Base-by-base conservation (phyloP, 2,797 vertebrate species). In the Ctenochaetus hawaiiensis region DNA sequence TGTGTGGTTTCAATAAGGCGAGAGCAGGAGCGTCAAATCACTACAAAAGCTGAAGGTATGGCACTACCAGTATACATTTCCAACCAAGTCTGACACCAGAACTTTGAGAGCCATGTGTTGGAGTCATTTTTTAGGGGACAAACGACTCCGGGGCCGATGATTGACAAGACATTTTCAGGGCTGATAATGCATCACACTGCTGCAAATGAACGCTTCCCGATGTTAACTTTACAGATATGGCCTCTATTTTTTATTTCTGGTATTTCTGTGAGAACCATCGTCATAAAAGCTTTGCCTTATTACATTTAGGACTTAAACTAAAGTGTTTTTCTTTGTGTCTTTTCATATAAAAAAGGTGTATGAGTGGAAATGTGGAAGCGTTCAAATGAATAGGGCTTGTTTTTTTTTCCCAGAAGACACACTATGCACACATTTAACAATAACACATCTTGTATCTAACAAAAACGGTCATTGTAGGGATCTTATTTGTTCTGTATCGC, bases 1-100 rank as follows among this genome's bases (percentile, higher is more conserved):
- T 90, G 91, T 85, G 88, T 91, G 94, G 86, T 84, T 94, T 81
- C 81, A 93, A 87, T 90, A 89, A 93, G 69, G 64, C 72, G 67
- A 64, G 74, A 72, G 75, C 67, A 37, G 72, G 67, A 80, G 83
- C 75, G 81, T 86, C 86, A 81, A 74, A 87, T 82, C 80, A 14
- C 77, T 34, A 1, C 23, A 23, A 23, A 30, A 71, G 62, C 69
- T 69, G 16, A 75, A 86, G 80, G 87, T 82, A 52, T 16, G 66
- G 48, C 62, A 26, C 59, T 37, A n/a, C 23, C 26, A n/a, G 16
- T 20, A 7, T 10, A 12, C 12, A 1, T 23, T 5, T 56, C 52
- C 18, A 26, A 4, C 7, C 54, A 22, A 52, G 37, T 63, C 69
- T 54, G 71, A 83, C 45, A 18, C 1, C 13, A 51, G 26, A 37